Conservation (phyloP, 2,113 vertebrate genomes). For the Sphyrna mokarran region DNA sequence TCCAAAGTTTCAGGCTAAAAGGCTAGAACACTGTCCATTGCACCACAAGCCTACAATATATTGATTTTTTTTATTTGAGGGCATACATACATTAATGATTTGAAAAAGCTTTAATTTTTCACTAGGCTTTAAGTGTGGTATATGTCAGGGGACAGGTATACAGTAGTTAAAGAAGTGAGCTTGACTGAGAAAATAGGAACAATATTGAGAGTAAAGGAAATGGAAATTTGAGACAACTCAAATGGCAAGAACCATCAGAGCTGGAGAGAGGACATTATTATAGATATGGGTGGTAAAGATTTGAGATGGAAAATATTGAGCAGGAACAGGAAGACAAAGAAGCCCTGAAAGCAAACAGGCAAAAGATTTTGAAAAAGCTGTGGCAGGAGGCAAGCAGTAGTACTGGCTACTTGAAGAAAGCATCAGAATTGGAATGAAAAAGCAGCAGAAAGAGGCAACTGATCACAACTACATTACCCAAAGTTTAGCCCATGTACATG, state of each 20-base stretch:
- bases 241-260: no score
- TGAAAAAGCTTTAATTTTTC: background rate
- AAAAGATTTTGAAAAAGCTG: background rate
- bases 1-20: no score
- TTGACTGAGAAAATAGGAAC: no score
- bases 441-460: background rate
- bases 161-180: no score
- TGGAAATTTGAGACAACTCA: no score
- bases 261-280: no score
- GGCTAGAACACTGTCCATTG: no score
- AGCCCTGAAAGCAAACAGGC: background rate
- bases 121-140: no score
- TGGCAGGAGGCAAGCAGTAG: background rate
- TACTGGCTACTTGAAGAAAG: background rate
- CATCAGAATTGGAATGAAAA: background rate
- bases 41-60: background rate
- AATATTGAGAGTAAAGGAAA: no score
- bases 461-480: background rate
- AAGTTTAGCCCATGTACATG: background rate
- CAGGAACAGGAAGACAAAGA: background rate
- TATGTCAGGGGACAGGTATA: no score
- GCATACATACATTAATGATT: background rate
- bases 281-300: no score
- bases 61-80: background rate
- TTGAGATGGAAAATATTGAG: no score